These are phyloP conservation scores for Octodonta nipae DNA, from an alignment of 2,888 invertebrate genomes.

Conservation along the genomic window DNA sequence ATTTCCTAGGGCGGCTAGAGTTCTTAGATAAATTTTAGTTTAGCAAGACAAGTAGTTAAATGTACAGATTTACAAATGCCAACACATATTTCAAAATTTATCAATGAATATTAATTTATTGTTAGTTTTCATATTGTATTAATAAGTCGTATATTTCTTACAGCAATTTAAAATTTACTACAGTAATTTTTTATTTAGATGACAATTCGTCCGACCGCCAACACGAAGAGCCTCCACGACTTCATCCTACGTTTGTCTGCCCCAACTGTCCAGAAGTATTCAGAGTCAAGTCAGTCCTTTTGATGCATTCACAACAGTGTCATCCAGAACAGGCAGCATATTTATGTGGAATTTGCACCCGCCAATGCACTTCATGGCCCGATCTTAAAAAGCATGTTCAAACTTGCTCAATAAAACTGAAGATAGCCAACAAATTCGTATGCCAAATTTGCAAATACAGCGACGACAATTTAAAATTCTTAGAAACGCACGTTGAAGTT, in stretches of 20 bases:
- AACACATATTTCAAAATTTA: no score
- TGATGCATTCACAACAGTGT: conserved; percentile 41
- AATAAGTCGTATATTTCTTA: no score
- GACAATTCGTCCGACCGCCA: conserved; percentile 15
- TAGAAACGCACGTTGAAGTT: conserved; percentile 40
- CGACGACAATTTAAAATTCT: conserved; percentile 41
- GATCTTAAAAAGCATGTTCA: conserved; percentile 40
- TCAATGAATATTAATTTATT: no score
- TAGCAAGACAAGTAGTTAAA: no score
- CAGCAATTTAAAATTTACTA: no score
- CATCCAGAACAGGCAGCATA: conserved; percentile 41
- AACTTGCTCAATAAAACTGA: conserved; percentile 35
- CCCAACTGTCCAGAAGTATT: conserved; percentile 34
- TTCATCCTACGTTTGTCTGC: conserved; percentile 21
- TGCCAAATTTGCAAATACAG: conserved; percentile 43
- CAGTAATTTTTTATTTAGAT: no score
- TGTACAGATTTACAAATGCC: no score
- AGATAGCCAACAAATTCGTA: conserved; percentile 32
- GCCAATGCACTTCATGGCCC: conserved; percentile 37
- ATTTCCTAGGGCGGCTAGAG: no score
- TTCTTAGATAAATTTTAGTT: no score
- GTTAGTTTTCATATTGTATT: no score
- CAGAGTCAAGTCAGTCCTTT: conserved; percentile 38
- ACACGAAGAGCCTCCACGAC: conserved; percentile 13
- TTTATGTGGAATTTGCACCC: conserved; percentile 43